These are phyloP conservation scores for Chrysodeixis includens DNA, from an alignment of 2,888 invertebrate species.

Conservation along the genomic window DNA sequence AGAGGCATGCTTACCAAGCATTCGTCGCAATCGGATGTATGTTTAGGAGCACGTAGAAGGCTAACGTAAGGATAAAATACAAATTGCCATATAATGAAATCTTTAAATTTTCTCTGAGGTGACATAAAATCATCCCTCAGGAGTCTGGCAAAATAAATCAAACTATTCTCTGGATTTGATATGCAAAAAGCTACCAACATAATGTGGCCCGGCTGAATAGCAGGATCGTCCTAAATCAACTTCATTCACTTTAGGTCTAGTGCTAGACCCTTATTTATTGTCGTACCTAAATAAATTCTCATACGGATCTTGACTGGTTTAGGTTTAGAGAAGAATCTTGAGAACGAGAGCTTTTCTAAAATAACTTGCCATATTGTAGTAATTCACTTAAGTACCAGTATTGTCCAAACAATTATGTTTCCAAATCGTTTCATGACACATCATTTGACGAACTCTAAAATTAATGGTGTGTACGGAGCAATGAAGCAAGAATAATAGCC, in stretches of 20 bases:
- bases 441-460: constrained; percentile 45
- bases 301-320: background rate
- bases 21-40: background rate
- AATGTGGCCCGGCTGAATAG: background rate
- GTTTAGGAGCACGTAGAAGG: background rate
- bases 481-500: constrained; percentile 59
- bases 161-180: background rate
- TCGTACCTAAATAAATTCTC: constrained; percentile 2
- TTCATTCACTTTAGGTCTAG: background rate
- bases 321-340: background rate
- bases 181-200: background rate
- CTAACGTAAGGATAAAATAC: background rate
- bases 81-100: background rate
- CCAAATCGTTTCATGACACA: constrained; percentile 32
- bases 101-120: background rate
- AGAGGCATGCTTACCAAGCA: background rate
- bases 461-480: constrained; percentile 56
- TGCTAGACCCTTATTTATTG: constrained; percentile 2
- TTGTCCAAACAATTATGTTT: constrained; percentile 33
- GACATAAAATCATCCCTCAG: background rate
- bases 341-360: background rate
- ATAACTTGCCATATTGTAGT: background rate
- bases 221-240: background rate
- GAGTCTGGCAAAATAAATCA: background rate
- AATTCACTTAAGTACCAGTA: constrained; percentile 18